These are phyloP conservation scores for Tychaedon coryphoeus DNA, from an alignment of 2,113 vertebrate species.

Conservation along the genomic window DNA sequence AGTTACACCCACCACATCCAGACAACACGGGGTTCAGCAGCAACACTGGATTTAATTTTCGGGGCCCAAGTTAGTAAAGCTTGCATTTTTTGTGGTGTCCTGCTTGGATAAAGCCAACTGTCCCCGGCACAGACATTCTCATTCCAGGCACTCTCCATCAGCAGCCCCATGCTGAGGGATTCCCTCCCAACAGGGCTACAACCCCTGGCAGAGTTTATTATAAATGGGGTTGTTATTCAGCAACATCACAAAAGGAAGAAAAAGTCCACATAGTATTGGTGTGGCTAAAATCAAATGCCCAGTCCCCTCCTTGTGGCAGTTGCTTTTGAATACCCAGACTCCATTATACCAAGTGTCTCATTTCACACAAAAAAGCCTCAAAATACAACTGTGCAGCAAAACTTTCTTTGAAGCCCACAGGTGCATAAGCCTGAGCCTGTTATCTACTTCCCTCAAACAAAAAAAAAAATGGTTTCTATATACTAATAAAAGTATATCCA, in stretches of 20 bases:
- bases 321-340: background rate
- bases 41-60: rapidly evolving
- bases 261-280: rapidly evolving
- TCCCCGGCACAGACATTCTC: background rate
- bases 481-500: background rate
- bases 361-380: background rate
- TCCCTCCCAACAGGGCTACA: rapidly evolving
- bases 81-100: background rate
- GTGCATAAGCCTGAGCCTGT: background rate
- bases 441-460: background rate
- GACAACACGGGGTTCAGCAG: background rate
- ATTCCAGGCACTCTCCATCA: background rate
- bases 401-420: background rate
- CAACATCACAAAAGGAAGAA: background rate
- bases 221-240: background rate
- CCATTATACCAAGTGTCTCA: background rate
- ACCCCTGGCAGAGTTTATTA: too few relatives aligned
- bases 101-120: background rate
- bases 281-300: background rate
- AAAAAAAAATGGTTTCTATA: too few relatives aligned
- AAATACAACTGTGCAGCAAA: background rate
- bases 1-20: background rate
- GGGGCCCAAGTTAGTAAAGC: background rate
- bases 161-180: rapidly evolving
- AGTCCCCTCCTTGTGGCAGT: background rate